Percentiles rank a stretch among this genome's conserved stretches.
These are phyloP conservation scores for Cyprinodon diabolis DNA, from an alignment of 2,797 vertebrate genomes.

Conservation along the genomic window DNA sequence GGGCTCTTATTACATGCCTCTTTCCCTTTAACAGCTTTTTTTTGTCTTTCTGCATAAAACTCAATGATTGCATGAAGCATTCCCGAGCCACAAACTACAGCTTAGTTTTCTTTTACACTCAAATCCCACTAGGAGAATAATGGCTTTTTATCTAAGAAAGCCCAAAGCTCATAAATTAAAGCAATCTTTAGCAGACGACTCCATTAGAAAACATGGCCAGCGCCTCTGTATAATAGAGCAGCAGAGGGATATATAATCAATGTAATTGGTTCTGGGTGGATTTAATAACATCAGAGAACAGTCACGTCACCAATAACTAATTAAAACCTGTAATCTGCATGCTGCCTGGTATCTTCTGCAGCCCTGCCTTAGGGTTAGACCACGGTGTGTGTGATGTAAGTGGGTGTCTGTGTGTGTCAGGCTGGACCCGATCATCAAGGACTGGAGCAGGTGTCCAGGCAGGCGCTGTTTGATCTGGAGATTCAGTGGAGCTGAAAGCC, in stretches of 20 bases:
- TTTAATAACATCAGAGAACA: conserved; percentile 57
- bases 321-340: conserved; percentile 63
- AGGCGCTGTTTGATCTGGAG: conserved; percentile 36
- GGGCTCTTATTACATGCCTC: not conserved
- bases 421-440: conserved; percentile 35
- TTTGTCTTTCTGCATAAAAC: not conserved
- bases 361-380: conserved; percentile 23
- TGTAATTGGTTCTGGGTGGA: conserved; percentile 55
- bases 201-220: conserved; percentile 52
- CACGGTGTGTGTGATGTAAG: conserved; percentile 6
- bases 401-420: not conserved
- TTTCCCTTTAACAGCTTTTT: conserved; percentile 13
- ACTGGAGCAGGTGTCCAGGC: conserved; percentile 53
- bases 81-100: conserved; percentile 23
- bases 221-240: conserved; percentile 33
- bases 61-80: conserved; percentile 9
- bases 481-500: conserved; percentile 25
- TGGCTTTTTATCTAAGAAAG: conserved; percentile 22
- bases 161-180: not conserved
- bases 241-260: conserved; percentile 46
- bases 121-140: conserved; percentile 26
- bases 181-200: conserved; percentile 33
- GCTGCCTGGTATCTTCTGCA: conserved; percentile 48
- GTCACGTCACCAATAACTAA: conserved; percentile 61
- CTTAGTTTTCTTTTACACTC: conserved; percentile 21